Conservation (phyloP, 1,140 invertebrate species). For the Drosophila sulfurigaster region DNA sequence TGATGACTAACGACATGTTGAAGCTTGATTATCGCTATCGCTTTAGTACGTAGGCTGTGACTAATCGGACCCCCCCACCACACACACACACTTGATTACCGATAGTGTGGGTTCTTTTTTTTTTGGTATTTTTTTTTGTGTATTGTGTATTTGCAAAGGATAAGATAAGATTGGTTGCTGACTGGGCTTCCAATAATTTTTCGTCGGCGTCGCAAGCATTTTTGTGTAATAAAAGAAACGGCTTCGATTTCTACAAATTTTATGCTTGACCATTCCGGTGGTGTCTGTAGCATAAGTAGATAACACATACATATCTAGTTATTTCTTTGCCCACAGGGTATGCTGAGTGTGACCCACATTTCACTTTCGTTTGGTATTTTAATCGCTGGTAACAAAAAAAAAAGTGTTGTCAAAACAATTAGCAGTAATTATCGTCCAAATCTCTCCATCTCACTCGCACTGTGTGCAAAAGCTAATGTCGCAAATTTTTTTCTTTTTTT, state of each 20-base stretch:
- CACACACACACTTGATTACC: constrained; percentile 19
- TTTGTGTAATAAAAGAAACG: neutral
- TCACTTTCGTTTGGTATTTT: constrained; percentile 41
- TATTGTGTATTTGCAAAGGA: constrained; percentile 58
- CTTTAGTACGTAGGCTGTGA: constrained; percentile 30
- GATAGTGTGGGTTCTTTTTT: constrained; percentile 48
- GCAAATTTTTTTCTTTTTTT: constrained; percentile 12
- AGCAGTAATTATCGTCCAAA: constrained; percentile 34
- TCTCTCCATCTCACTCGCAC: constrained; percentile 1
- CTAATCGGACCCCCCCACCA: constrained; percentile 23
- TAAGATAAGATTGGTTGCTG: constrained; percentile 71
- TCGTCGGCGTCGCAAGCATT: neutral
- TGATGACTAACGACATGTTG: constrained; percentile 35
- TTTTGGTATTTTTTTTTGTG: constrained; percentile 34
- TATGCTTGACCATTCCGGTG: neutral
- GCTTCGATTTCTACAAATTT: neutral
- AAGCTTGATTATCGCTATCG: constrained; percentile 2
- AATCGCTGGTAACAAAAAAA: constrained; percentile 1
- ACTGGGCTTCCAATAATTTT: constrained; percentile 7
- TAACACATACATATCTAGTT: neutral
- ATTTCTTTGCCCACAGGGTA: neutral
- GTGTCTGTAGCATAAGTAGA: neutral
- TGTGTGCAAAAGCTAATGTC: neutral
- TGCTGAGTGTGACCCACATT: constrained; percentile 29
- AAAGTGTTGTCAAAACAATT: constrained; percentile 33